A percentile compares a stretch with the other conserved stretches of the same genome.
These are phyloP conservation scores for Drosophila miranda DNA, from an alignment of 1,140 invertebrate genomes.

Conservation along the genomic window DNA sequence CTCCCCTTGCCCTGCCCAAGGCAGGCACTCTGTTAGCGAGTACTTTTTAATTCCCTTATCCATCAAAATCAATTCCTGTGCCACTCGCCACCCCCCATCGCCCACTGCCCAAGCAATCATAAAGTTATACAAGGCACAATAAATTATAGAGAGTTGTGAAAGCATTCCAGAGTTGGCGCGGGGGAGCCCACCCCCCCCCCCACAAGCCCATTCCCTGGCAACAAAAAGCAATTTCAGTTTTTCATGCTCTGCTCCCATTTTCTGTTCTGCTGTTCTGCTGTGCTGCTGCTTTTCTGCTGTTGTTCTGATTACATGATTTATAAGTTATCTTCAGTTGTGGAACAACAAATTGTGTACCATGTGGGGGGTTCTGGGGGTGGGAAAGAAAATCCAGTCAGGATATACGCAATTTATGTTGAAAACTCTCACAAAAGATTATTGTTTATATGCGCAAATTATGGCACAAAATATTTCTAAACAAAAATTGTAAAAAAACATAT, in stretches of 20 bases:
- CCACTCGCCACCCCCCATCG: slow-evolving; percentile 13
- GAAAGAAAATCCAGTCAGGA: slow-evolving; percentile 17
- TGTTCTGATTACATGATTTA: slow-evolving; percentile 79
- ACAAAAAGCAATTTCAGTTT: slow-evolving; percentile 76
- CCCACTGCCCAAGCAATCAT: slow-evolving; percentile 52
- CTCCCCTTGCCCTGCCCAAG: not conserved
- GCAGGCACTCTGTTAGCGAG: not conserved
- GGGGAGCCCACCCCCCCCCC: not conserved
- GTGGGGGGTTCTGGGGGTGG: not conserved
- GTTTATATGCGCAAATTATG: slow-evolving; percentile 76
- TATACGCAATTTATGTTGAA: slow-evolving; percentile 67
- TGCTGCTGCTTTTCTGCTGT: slow-evolving; percentile 56
- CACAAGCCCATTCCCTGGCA: slow-evolving; percentile 2
- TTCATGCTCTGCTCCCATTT: slow-evolving; percentile 56
- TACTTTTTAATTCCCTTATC: slow-evolving; percentile 42
- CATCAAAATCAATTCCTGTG: slow-evolving; percentile 51
- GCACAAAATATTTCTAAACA: slow-evolving; percentile 10
- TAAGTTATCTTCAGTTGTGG: slow-evolving; percentile 73
- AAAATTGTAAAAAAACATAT: slow-evolving; percentile 56
- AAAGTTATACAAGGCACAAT: slow-evolving; percentile 79
- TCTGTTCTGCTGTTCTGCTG: slow-evolving; percentile 35
- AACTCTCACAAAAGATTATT: slow-evolving; percentile 72
- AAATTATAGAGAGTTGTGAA: slow-evolving; percentile 78
- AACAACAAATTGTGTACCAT: slow-evolving; percentile 10
- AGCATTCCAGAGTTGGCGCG: slow-evolving; percentile 10